These are phyloP conservation scores for Leuciscus waleckii DNA, from an alignment of 2,797 vertebrate species.

Conservation along the genomic window DNA sequence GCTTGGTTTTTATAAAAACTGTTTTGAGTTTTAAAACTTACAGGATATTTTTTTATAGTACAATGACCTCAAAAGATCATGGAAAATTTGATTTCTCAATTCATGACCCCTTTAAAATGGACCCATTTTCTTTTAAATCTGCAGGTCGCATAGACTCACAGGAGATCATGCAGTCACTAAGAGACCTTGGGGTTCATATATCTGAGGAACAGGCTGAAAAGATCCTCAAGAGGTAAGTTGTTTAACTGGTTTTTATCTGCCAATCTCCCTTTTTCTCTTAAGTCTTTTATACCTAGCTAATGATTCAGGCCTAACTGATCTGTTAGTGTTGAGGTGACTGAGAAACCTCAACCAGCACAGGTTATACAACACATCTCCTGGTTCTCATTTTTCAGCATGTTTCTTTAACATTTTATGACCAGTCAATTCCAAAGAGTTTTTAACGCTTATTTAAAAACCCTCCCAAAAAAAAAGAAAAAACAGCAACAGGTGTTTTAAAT, in stretches of 20 bases:
- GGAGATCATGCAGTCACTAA: conserved; percentile 96
- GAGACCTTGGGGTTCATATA: conserved; percentile 93
- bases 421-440: background rate
- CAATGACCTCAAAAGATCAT: background rate
- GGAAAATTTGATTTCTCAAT: background rate
- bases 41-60: background rate
- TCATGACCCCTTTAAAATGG: background rate
- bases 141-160: conserved; percentile 92
- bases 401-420: background rate
- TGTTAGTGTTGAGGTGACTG: background rate
- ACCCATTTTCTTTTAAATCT: background rate
- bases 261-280: conserved; percentile 1
- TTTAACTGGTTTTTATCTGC: conserved; percentile 24
- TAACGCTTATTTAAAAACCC: background rate
- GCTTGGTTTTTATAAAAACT: no score
- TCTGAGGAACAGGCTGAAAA: conserved; percentile 95
- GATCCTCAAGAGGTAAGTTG: conserved; percentile 90
- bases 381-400: background rate
- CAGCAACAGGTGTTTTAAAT: background rate
- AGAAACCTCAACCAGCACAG: background rate
- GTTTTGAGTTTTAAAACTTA: background rate
- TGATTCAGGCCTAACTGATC: conserved; percentile 7
- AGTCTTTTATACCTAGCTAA: background rate
- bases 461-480: background rate
- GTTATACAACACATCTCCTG: background rate